Evolutionary conservation across 2,888 invertebrate genomes (phyloP), one percentile per base, ranked within the genome.

Genomic region (Lymantria monacha): DNA sequence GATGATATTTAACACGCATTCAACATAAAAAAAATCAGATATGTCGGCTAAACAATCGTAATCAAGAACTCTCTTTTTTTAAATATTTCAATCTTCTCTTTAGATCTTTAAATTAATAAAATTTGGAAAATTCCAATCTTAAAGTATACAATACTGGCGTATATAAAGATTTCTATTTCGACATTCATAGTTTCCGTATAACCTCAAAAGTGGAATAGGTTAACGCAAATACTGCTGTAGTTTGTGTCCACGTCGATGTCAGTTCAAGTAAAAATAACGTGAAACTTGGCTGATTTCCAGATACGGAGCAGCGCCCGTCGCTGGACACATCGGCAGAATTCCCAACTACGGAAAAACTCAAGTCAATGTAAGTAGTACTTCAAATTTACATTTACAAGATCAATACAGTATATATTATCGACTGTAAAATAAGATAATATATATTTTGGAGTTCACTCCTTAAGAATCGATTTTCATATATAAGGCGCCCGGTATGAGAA

Each of bases 281-380:
- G 58, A 66, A 66, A 58, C 59, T 87, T 91, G 91, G 91, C 88
- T 55, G 53, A 51, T 50, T 85, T 91, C 90, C 91, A 91, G 91
- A 76, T 87, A 81, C 77, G 88, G 84, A 58, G 72, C 81, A 51
- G 64, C 70, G 60, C 78, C 86, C 55, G 69, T 74, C 63, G 69
- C 80, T 70, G 90, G 89, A 66, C 88, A 91, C 77, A 66, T 83
- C 72, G 90, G 91, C 68, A 85, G 91, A 76, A 91, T 91, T 72
- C 91, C 91, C 65, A 85, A 83, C 84, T 91, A 69, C 74, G 90
- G 91, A 70, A 90, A 80, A 81, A 82, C 87, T 57, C 88, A 89
- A 59, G 86, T 85, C 57, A 89, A 88, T 74, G 90, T 91, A 67
- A 88, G 90, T 89, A 8, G 41, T 30, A 3, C 22, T 22, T 12